Conservation (phyloP, 2,797 vertebrate species). For the Eutrigla gurnardus region DNA sequence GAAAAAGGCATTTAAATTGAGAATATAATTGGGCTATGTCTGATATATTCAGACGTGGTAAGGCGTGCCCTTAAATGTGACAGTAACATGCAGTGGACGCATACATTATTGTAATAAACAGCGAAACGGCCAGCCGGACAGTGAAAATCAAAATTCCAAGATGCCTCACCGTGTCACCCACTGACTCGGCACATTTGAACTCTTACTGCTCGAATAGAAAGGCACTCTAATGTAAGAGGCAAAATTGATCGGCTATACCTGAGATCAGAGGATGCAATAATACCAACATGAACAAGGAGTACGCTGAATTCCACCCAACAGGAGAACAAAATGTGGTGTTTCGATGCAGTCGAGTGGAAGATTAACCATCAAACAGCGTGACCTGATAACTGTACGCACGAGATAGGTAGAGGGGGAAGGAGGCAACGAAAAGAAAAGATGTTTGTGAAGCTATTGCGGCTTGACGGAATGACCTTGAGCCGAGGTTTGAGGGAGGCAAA, state of each 20-base stretch:
- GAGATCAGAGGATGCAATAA: slow-evolving; percentile 33
- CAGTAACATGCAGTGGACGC: slow-evolving; percentile 36
- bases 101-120: slow-evolving; percentile 35
- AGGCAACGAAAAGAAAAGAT: slow-evolving; percentile 18
- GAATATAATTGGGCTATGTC: slow-evolving; percentile 19
- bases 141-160: slow-evolving; percentile 62
- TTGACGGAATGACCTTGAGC: slow-evolving; percentile 68
- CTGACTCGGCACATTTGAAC: slow-evolving; percentile 42
- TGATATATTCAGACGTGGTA: slow-evolving; percentile 23
- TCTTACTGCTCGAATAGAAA: slow-evolving; percentile 46
- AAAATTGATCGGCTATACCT: slow-evolving; percentile 34
- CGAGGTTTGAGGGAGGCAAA: slow-evolving; percentile 50
- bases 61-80: slow-evolving; percentile 20
- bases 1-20: background rate
- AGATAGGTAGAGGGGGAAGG: slow-evolving; percentile 6
- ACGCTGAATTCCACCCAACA: slow-evolving; percentile 15
- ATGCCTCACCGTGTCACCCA: slow-evolving; percentile 31
- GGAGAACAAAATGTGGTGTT: slow-evolving; percentile 2
- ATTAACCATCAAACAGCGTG: background rate
- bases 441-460: slow-evolving; percentile 37
- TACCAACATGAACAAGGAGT: slow-evolving; percentile 1
- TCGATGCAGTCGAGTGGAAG: slow-evolving; percentile 14
- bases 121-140: slow-evolving; percentile 37
- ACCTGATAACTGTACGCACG: slow-evolving; percentile 21
- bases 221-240: slow-evolving; percentile 28